phyloP scores from a whole-genome alignment of 2,113 vertebrate genomes.

The Siniperca knerii region DNA sequence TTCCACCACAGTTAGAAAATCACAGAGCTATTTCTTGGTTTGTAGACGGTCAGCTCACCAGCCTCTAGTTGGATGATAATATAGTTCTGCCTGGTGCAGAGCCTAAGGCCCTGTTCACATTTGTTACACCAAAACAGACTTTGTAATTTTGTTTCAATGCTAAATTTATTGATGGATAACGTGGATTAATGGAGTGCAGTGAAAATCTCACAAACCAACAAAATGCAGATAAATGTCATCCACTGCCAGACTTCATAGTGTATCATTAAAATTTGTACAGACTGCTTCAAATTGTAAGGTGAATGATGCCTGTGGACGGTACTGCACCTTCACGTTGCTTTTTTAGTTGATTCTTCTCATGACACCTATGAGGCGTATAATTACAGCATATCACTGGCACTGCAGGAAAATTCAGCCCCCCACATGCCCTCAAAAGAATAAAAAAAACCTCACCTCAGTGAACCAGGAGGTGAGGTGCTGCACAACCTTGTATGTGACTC shows the following conservation, averaged over 20 bases:
- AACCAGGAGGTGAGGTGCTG: background rate
- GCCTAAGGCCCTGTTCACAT: background rate
- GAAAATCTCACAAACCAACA: conserved; percentile 15
- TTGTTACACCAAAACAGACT: conserved; percentile 4
- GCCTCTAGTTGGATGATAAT: background rate
- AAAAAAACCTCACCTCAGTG: background rate
- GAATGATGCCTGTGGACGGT: background rate
- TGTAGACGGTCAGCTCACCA: conserved; percentile 3
- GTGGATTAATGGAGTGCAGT: background rate
- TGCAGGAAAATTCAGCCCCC: conserved; percentile 1
- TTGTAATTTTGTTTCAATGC: background rate
- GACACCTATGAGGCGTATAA: background rate
- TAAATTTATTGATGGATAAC: background rate
- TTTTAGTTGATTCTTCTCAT: conserved; percentile 6
- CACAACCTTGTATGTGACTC: background rate
- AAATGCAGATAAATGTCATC: background rate
- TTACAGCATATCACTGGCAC: background rate
- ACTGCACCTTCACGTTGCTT: background rate
- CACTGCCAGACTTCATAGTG: background rate
- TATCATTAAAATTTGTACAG: background rate
- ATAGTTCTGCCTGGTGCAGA: background rate
- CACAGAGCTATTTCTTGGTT: conserved; percentile 26
- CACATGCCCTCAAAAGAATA: background rate
- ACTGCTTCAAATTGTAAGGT: background rate
- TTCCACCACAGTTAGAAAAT: conserved; percentile 13